Evolutionary conservation across 2,888 invertebrate genomes (phyloP), one percentile per base, ranked within the genome.

Genomic region (Mimas tiliae): DNA sequence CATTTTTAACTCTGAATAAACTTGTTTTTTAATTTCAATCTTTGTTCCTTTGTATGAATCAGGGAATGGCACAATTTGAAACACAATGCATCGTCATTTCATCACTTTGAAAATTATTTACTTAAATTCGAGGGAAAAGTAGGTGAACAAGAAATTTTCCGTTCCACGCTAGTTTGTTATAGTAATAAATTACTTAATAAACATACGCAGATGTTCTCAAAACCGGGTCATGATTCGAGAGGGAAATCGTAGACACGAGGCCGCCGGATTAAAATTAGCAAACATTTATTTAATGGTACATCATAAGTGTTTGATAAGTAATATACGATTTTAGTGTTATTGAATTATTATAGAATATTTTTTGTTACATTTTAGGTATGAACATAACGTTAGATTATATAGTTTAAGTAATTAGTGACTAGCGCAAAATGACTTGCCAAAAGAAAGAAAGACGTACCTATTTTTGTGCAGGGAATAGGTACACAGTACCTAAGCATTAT

Each of bases 191-290:
- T 78, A 68, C 76, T 70, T 67, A 78, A 38, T 38, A 38, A 38
- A 82, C 79, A 75, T 74, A 77, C 77, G 72, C 73, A 76, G 73
- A 81, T 77, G 75, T 70, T 73, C 67, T 65, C 67, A 68, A 76
- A 87, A 83, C 74, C 83, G 71, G 86, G 87, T 71, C 81, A 79
- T 53, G 72, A 69, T 38, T 42, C 63, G 72, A 81, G 76, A 76
- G 81, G 77, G 78, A 80, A 77, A 79, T 78, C 72, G 66, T 70
- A 76, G 69, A 79, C 68, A 68, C 80, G 82, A 84, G 82, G 82
- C 76, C 76, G 71, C 65, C 68, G 68, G 64, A 66, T 69, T 70
- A 70, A 71, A 77, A 73, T 74, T 67, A 64, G 47, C 62, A 68
- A 70, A 68, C 66, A 53, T 62, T 48, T 47, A 53, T 45, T 33